Conservation (phyloP, 2,888 invertebrate species). For the Stomorhina lunata region DNA sequence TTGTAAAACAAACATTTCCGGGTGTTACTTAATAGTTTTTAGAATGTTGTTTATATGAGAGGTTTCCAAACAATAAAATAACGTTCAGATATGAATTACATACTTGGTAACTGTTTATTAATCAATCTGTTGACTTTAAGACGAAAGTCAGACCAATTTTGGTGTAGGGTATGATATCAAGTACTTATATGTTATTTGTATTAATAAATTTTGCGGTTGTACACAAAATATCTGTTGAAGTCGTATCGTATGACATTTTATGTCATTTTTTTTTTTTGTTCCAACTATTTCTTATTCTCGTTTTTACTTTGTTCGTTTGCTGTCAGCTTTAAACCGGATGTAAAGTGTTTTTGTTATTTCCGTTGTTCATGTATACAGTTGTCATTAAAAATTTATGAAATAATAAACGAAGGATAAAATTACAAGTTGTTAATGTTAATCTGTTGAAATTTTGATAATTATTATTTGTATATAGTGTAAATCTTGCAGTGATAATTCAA, state of each 20-base stretch:
- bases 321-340: conserved; percentile 12
- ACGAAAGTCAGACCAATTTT: too few species aligned
- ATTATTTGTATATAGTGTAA: too few species aligned
- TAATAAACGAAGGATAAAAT: not conserved
- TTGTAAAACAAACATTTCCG: too few species aligned
- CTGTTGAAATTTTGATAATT: not conserved
- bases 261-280: conserved; percentile 5
- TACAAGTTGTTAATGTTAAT: not conserved
- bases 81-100: too few species aligned
- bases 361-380: not conserved
- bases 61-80: too few species aligned
- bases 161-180: not conserved
- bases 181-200: conserved; percentile 1
- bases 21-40: too few species aligned
- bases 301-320: not conserved
- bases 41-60: too few species aligned
- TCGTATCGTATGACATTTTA: conserved; percentile 34
- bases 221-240: conserved; percentile 21
- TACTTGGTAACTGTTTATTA: too few species aligned
- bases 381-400: not conserved
- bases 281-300: not conserved
- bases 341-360: not conserved
- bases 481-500: too few species aligned
- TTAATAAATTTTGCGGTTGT: conserved; percentile 45
- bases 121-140: too few species aligned